These are phyloP conservation scores for Athalia circularis DNA, from an alignment of 2,888 invertebrate species.

Conservation along the genomic window DNA sequence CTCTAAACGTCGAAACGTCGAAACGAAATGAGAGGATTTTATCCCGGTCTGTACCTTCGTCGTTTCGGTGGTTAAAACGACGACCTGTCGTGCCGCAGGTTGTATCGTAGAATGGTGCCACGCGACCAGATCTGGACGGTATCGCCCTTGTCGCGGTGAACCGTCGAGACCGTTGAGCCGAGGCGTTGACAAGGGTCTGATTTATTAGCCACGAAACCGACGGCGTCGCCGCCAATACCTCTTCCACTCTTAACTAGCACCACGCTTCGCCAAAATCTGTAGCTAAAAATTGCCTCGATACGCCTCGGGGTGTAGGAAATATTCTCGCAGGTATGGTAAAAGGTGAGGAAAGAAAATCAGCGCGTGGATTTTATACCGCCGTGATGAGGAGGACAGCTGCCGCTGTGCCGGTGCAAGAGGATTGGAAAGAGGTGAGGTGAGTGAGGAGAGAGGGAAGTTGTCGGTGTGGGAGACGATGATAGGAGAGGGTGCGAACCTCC, in stretches of 20 bases:
- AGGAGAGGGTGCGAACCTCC: constrained; percentile 17
- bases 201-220: constrained; percentile 41
- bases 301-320: no score
- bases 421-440: background rate
- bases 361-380: no score
- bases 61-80: background rate
- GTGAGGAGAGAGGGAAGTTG: background rate
- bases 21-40: background rate
- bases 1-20: no score
- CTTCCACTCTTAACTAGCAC: constrained; percentile 17
- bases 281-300: no score
- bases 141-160: constrained; percentile 45
- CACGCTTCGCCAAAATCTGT: no score
- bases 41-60: background rate
- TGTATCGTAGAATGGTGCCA: background rate
- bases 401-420: background rate
- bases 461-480: no score
- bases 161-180: constrained; percentile 35
- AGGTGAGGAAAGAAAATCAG: no score
- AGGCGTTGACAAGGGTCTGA: constrained; percentile 46
- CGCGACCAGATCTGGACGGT: constrained; percentile 42
- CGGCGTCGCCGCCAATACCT: constrained; percentile 14
- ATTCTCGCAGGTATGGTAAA: no score
- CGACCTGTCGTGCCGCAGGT: constrained; percentile 1
- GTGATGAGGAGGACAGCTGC: background rate